Evolutionary conservation across 1,140 invertebrate species (phyloP).

Genomic region (Diorhabda sublineata): DNA sequence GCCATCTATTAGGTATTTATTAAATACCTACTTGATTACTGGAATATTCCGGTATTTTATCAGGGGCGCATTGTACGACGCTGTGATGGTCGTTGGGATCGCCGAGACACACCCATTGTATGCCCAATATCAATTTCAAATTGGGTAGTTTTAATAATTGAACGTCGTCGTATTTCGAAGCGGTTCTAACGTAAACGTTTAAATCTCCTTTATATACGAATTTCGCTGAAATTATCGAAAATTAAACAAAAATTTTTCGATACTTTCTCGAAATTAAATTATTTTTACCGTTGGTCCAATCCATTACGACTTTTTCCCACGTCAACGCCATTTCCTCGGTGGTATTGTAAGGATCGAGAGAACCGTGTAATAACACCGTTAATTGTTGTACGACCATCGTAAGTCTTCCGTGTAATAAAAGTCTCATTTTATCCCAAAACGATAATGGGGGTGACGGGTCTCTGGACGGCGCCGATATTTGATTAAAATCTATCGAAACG

Average conservation of each 20-base stretch:
- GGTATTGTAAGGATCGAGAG: conserved; percentile 95
- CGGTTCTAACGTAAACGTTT: conserved; percentile 86
- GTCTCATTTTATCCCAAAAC: conserved; percentile 96
- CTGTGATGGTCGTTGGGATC: conserved; percentile 94
- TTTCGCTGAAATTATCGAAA: conserved; percentile 56
- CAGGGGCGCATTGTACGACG: conserved; percentile 94
- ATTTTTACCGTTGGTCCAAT: conserved; percentile 87
- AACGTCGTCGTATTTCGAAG: conserved; percentile 98
- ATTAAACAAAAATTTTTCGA: not conserved
- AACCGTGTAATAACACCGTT: conserved; percentile 87
- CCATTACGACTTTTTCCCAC: conserved; percentile 86
- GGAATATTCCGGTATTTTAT: conserved; percentile 95
- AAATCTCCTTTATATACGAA: conserved; percentile 83
- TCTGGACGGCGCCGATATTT: conserved; percentile 77
- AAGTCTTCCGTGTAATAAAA: conserved; percentile 88
- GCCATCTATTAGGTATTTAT: not conserved
- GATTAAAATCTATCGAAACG: conserved; percentile 52
- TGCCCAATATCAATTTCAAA: conserved; percentile 77
- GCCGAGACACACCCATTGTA: conserved; percentile 88
- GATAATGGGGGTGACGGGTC: conserved; percentile 92
- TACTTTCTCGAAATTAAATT: conserved; percentile 11
- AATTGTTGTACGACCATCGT: conserved; percentile 82
- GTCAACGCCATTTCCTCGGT: conserved; percentile 98
- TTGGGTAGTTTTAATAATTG: conserved; percentile 86
- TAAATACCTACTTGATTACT: conserved; percentile 70